Evolutionary conservation across 1,140 invertebrate genomes (phyloP).

Genomic region (Cyrtorhinus lividipennis): DNA sequence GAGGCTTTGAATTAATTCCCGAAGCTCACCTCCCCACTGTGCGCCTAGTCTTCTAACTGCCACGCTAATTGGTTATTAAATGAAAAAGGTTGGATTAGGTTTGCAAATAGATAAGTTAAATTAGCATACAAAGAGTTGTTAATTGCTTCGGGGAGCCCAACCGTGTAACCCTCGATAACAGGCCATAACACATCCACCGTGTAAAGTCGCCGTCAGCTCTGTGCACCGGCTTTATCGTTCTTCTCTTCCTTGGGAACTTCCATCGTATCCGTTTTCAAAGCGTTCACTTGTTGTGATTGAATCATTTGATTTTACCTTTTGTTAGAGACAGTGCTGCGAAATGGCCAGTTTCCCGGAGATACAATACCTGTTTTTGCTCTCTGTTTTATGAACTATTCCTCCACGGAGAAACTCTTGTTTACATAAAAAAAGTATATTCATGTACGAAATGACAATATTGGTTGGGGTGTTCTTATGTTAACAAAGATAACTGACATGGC

Average conservation of each 20-base stretch:
- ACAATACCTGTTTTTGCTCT: no score
- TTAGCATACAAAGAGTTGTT: slow-evolving; percentile 14
- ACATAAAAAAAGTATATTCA: no score
- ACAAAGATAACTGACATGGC: no score
- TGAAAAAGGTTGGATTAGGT: slow-evolving; percentile 15
- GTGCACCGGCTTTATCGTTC: background rate
- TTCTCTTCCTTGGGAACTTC: slow-evolving; percentile 1
- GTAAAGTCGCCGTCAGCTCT: background rate
- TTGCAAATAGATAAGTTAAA: slow-evolving; percentile 13
- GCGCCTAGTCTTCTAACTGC: no score
- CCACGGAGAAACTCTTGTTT: no score
- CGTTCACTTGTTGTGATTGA: no score
- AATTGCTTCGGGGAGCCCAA: slow-evolving; percentile 8
- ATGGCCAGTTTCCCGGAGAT: no score
- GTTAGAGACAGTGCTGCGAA: no score
- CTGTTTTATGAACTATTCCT: no score
- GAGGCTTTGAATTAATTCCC: slow-evolving; percentile 3
- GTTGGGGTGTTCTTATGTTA: no score
- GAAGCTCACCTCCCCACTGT: background rate
- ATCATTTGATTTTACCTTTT: no score
- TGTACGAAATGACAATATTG: no score
- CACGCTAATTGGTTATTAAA: slow-evolving; percentile 15
- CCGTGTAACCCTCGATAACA: slow-evolving; percentile 14
- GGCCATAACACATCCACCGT: slow-evolving; percentile 4
- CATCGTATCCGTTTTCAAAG: background rate